phyloP scores from a whole-genome alignment of 2,888 invertebrate species.

The Dilophus febrilis region DNA sequence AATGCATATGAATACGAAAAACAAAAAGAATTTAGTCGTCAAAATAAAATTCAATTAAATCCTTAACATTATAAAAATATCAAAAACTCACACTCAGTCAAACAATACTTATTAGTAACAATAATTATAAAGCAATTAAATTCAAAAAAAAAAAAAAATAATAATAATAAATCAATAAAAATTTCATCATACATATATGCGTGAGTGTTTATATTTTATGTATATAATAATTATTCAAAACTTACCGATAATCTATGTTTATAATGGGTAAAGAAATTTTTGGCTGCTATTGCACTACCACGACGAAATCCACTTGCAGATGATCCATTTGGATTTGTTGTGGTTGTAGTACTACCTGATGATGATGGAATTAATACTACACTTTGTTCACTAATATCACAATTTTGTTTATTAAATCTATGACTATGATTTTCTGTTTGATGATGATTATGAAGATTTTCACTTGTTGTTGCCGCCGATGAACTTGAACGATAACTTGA shows the following conservation, averaged over 20 bases:
- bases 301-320: no score
- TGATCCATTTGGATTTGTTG: constrained; percentile 6
- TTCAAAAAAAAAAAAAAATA: not conserved
- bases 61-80: no score
- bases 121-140: not conserved
- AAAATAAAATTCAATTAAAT: no score
- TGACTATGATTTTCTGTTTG: constrained; percentile 11
- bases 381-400: constrained; percentile 24
- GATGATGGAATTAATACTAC: constrained; percentile 41
- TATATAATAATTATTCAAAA: no score
- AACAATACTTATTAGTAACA: not conserved
- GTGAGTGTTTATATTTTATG: no score
- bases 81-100: constrained; percentile 4
- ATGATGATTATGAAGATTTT: constrained; percentile 28
- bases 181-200: no score
- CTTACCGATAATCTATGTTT: constrained; percentile 46
- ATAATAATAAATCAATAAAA: no score
- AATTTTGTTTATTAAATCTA: not conserved
- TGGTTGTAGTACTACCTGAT: constrained; percentile 3
- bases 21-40: no score
- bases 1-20: no score
- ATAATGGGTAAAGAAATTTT: constrained; percentile 34
- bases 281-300: constrained; percentile 7
- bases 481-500: not conserved
- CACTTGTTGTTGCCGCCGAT: constrained; percentile 31